Evolutionary conservation across 2,797 vertebrate species (phyloP), one percentile per base, ranked within the genome.

Genomic region (Acropternis orthonyx): DNA sequence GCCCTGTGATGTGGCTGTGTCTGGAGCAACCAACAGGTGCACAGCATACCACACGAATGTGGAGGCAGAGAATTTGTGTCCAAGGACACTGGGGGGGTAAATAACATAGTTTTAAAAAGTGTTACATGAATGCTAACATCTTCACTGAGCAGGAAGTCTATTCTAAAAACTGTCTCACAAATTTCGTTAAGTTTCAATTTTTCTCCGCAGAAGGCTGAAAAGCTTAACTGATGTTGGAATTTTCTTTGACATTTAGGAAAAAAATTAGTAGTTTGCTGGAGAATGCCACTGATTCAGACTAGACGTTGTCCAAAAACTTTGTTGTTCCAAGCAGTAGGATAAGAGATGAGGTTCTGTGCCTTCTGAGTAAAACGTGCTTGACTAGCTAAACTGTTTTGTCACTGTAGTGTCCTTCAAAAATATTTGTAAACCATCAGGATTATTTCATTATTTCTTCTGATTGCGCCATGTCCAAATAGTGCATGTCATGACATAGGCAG

Each of bases 11-110:
- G 95, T 69, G 71, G 63, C 86, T 39, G 36, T 78, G 62, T 39
- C 85, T 95, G 77, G 83, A 55, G 69, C 62, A 78, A 14, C 88
- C 79, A 66, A 75, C 96, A 95, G 95, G 94, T 96, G 94, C 95
- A 88, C 26, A 55, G 67, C 76, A 91, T 96, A 62, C 89, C 76
- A 30, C 55, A 2, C 7, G 1, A 84, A 32, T 69, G 62, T 41
- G 92, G 85, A 92, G 85, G 85, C 92, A 93, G 76, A 27, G 90
- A 84, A 90, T 90, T 71, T 34, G 65, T 74, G 48, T 73, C 90
- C 96, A 94, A 95, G 96, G 95, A 46, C 94, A 76, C 1, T 63
- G 83, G 23, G 74, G 74, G 93, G 69, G 39, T 93, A 95, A 82
- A 87, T 86, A 52, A 58, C 63, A 34, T 44, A 61, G 26, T 49